These are phyloP conservation scores for Macrostomum lignano DNA, from an alignment of 1,140 invertebrate genomes.

Conservation along the genomic window DNA sequence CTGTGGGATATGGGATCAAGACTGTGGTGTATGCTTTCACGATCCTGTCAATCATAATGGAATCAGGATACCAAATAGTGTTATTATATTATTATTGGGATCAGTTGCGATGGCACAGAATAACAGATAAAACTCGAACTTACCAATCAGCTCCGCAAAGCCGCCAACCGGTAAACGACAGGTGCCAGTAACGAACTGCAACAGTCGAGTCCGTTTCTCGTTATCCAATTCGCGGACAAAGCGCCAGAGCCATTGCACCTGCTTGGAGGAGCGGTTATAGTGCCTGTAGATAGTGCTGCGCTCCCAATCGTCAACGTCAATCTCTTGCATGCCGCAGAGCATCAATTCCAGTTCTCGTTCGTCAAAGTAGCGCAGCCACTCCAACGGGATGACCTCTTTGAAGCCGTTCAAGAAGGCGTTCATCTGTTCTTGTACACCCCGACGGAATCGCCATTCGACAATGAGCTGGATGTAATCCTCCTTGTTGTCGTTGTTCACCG, in stretches of 20 bases:
- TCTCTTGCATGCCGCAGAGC: constrained; percentile 86
- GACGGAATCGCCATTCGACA: constrained; percentile 72
- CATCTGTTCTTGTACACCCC: constrained; percentile 75
- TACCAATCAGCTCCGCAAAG: constrained; percentile 82
- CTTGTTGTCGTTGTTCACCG: constrained; percentile 63
- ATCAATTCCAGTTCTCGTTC: constrained; percentile 81
- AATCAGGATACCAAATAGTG: too few relatives aligned
- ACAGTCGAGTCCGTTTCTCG: constrained; percentile 56
- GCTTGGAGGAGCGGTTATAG: constrained; percentile 70
- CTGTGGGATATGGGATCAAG: too few relatives aligned
- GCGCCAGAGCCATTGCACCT: constrained; percentile 86
- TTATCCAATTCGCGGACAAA: constrained; percentile 74
- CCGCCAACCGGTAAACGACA: constrained; percentile 76
- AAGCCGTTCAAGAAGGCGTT: constrained; percentile 57
- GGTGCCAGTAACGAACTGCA: constrained; percentile 87
- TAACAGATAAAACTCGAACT: constrained; percentile 2
- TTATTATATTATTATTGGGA: too few relatives aligned
- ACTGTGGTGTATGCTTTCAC: too few relatives aligned
- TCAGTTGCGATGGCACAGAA: too few relatives aligned
- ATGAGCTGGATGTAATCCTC: constrained; percentile 81
- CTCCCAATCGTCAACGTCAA: constrained; percentile 97
- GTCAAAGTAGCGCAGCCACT: constrained; percentile 89
- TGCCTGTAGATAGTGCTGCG: constrained; percentile 72
- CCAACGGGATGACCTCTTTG: constrained; percentile 71
- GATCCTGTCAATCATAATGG: too few relatives aligned